Evolutionary conservation across 2,797 vertebrate species (phyloP).

Genomic region (Aulostomus chinensis): DNA sequence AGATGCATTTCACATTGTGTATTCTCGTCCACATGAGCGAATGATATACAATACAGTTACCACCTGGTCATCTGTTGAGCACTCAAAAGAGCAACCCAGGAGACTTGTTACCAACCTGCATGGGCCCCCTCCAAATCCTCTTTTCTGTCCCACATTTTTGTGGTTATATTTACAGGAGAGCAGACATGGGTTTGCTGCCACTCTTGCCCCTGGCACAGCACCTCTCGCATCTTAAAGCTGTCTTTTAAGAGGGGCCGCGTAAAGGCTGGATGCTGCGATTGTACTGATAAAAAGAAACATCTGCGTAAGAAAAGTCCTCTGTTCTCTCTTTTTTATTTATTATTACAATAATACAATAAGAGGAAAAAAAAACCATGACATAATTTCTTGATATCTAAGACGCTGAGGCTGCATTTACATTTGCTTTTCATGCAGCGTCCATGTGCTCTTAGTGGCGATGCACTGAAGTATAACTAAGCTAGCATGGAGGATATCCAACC

Average conservation of each 20-base stretch:
- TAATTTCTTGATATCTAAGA: constrained; percentile 82
- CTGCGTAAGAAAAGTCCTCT: constrained; percentile 74
- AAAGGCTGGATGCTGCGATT: constrained; percentile 68
- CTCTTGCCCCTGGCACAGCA: constrained; percentile 68
- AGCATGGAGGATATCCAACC: constrained; percentile 85
- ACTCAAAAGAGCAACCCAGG: constrained; percentile 41
- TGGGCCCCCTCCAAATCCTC: constrained; percentile 69
- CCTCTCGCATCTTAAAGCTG: constrained; percentile 56
- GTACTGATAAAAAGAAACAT: constrained; percentile 79
- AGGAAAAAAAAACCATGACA: constrained; percentile 70
- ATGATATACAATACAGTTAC: constrained; percentile 39
- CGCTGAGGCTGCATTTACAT: constrained; percentile 81
- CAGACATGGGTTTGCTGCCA: constrained; percentile 67
- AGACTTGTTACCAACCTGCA: constrained; percentile 50
- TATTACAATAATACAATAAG: constrained; percentile 81
- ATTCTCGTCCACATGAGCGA: constrained; percentile 19
- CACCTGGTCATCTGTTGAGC: constrained; percentile 65
- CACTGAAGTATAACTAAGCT: constrained; percentile 89
- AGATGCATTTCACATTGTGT: constrained; percentile 37
- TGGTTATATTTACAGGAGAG: constrained; percentile 65
- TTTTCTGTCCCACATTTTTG: constrained; percentile 62
- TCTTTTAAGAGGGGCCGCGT: constrained; percentile 43
- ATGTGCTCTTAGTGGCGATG: constrained; percentile 79
- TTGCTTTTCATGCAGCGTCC: constrained; percentile 78
- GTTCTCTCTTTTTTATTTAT: constrained; percentile 75